Evolutionary conservation across 2,797 vertebrate genomes (phyloP).

Genomic region (Falco peregrinus): DNA sequence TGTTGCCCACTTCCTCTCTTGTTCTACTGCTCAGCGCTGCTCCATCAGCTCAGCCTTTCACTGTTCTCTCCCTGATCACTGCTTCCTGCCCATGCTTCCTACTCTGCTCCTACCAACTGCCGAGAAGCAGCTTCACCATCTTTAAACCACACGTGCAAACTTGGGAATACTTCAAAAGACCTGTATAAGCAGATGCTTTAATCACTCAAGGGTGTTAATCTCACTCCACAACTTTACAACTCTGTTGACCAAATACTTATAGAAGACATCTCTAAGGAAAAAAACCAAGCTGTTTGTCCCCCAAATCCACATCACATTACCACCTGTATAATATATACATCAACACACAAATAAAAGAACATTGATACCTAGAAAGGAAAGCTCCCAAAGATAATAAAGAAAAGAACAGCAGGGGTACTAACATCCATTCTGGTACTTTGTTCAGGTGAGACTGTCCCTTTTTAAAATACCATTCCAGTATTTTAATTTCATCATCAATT

Average conservation of each 20-base stretch:
- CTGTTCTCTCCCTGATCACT: neutral
- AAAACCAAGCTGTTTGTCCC: neutral
- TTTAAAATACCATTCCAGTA: neutral
- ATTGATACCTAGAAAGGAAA: neutral
- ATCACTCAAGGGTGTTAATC: neutral
- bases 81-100: neutral
- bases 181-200: neutral
- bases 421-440: accelerated
- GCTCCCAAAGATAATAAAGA: neutral
- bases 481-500: neutral
- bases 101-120: neutral
- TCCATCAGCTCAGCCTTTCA: neutral
- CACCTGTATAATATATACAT: neutral
- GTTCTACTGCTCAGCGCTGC: neutral
- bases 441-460: neutral
- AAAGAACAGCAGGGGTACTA: neutral
- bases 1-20: neutral
- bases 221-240: neutral
- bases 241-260: neutral
- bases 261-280: neutral
- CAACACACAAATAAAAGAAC: neutral
- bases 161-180: neutral
- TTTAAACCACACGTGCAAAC: neutral
- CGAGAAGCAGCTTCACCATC: neutral
- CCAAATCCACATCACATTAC: neutral